Evolutionary conservation across 92 coral and sea anemone genomes (phyloP).

Genomic region (Zoanthus solanderi): DNA sequence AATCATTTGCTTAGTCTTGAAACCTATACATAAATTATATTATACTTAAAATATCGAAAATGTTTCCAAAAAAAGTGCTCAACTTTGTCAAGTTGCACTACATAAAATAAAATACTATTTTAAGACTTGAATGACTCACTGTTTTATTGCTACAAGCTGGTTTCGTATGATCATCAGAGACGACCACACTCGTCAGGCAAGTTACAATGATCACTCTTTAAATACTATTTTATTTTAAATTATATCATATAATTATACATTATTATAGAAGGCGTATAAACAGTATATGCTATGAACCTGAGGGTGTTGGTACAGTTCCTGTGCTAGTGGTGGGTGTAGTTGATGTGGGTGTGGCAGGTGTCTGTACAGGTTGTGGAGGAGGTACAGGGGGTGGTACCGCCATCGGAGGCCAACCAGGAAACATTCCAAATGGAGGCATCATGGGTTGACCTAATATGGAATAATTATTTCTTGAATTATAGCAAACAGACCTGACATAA

Average conservation of each 20-base stretch:
- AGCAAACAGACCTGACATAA: not conserved
- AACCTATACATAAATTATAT: too few species aligned
- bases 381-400: slow-evolving; percentile 69
- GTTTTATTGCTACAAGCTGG: too few species aligned
- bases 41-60: too few species aligned
- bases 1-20: too few species aligned
- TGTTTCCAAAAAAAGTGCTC: too few species aligned
- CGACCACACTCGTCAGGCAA: too few species aligned
- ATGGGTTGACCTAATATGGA: slow-evolving; percentile 54
- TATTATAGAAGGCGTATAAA: not conserved
- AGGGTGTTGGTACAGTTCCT: slow-evolving; percentile 55
- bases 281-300: slow-evolving; percentile 19
- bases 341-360: slow-evolving; percentile 54
- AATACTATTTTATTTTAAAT: too few species aligned
- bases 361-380: slow-evolving; percentile 64
- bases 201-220: too few species aligned
- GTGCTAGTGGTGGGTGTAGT: slow-evolving; percentile 68
- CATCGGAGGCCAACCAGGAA: slow-evolving; percentile 94
- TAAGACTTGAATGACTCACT: too few species aligned
- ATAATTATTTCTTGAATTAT: not conserved
- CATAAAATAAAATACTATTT: too few species aligned
- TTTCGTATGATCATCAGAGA: too few species aligned
- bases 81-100: too few species aligned
- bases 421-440: slow-evolving; percentile 81
- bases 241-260: not conserved